Percentiles rank a stretch among this genome's conserved stretches.
phyloP scores from a whole-genome alignment of 2,888 invertebrate species.

The Drosophila peninsularis region DNA sequence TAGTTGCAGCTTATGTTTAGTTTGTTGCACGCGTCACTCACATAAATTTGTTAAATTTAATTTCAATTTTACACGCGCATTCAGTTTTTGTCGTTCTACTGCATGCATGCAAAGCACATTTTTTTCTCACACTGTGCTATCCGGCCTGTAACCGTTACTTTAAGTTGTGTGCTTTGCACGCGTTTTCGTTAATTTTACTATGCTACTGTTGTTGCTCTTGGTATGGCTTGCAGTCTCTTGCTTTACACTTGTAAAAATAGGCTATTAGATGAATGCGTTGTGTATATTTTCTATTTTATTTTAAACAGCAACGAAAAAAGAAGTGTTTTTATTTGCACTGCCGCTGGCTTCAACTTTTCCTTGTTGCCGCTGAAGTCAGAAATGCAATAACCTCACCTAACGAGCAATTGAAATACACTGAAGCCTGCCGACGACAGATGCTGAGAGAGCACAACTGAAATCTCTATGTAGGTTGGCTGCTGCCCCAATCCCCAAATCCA shows the following conservation, averaged over 20 bases:
- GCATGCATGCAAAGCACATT: constrained; percentile 75
- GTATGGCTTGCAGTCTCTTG: constrained; percentile 39
- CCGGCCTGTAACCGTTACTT: constrained; percentile 71
- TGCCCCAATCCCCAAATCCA: constrained; percentile 38
- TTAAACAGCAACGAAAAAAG: constrained; percentile 42
- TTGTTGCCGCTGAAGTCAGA: constrained; percentile 44
- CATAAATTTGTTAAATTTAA: constrained; percentile 59
- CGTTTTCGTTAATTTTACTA: constrained; percentile 58
- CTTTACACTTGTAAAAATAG: constrained; percentile 48
- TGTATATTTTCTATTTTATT: constrained; percentile 34
- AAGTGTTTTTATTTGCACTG: constrained; percentile 54
- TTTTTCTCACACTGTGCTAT: constrained; percentile 60
- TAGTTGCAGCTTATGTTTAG: constrained; percentile 28
- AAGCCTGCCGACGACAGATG: constrained; percentile 57
- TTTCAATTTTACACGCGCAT: constrained; percentile 63
- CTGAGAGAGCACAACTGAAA: constrained; percentile 48
- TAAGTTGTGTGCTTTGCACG: constrained; percentile 57
- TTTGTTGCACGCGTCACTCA: constrained; percentile 47
- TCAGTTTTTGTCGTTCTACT: constrained; percentile 42
- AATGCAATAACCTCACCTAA: constrained; percentile 68
- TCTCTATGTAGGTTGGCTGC: constrained; percentile 38
- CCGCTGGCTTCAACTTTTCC: constrained; percentile 29
- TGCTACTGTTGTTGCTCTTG: constrained; percentile 35
- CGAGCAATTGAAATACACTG: constrained; percentile 69
- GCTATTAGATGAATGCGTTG: constrained; percentile 41